Conservation (phyloP, 2,888 invertebrate genomes). For the Thymelicus acteon region DNA sequence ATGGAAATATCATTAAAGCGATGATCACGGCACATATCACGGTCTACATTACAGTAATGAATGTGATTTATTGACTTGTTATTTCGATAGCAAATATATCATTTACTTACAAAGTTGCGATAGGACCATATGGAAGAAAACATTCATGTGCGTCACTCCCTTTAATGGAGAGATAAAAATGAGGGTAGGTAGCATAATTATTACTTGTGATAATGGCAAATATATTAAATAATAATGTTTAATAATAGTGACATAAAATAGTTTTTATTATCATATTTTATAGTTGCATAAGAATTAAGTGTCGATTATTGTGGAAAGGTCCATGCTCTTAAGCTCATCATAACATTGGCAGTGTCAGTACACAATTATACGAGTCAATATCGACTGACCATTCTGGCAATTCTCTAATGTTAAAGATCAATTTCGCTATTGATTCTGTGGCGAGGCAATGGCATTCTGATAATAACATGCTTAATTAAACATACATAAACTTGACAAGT, state of each 20-base stretch:
- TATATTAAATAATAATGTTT: background rate
- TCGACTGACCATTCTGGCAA: too few relatives aligned
- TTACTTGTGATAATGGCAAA: background rate
- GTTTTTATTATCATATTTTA: background rate
- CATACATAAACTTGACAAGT: too few relatives aligned
- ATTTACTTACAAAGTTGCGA: constrained; percentile 35
- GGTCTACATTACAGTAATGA: constrained; percentile 20
- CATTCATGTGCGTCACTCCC: constrained; percentile 22
- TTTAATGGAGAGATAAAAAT: constrained; percentile 24
- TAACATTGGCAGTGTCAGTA: background rate
- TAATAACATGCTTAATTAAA: too few relatives aligned
- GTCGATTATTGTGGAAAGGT: background rate
- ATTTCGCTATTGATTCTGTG: too few relatives aligned
- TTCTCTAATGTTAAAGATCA: too few relatives aligned
- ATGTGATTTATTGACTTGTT: constrained; percentile 42
- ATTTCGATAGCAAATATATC: constrained; percentile 33
- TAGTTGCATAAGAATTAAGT: constrained; percentile 16
- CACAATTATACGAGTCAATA: too few relatives aligned
- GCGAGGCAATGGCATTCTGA: too few relatives aligned
- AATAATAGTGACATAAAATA: background rate
- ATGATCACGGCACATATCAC: constrained; percentile 19
- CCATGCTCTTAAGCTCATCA: background rate
- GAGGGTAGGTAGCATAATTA: background rate
- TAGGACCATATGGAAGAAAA: constrained; percentile 23
- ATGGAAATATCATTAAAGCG: constrained; percentile 20